Conservation (phyloP, 2,113 vertebrate species). For the Crotalus helleri region DNA sequence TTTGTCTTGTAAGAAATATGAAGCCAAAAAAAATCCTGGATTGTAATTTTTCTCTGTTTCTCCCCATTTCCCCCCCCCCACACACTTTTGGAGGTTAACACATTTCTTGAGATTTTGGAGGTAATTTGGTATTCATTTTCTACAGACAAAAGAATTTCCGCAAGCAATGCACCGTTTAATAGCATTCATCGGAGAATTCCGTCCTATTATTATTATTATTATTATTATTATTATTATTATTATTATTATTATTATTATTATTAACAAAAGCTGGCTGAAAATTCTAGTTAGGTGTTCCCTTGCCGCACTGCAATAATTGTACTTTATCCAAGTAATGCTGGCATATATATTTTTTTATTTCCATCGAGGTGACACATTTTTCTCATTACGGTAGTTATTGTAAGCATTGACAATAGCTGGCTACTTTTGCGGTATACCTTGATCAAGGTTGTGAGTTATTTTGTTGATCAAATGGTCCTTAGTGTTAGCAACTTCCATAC, state of each 20-base stretch:
- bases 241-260: slow-evolving; percentile 17
- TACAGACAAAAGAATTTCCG: slow-evolving; percentile 5
- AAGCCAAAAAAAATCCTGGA: slow-evolving; percentile 1
- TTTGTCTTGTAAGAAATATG: not conserved
- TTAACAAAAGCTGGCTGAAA: slow-evolving; percentile 38
- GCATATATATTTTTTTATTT: slow-evolving; percentile 7
- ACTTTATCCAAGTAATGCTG: slow-evolving; percentile 43
- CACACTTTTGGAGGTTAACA: not conserved
- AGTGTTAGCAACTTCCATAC: slow-evolving; percentile 38
- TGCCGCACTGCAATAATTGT: slow-evolving; percentile 41
- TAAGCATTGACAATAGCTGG: slow-evolving; percentile 34
- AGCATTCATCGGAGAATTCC: slow-evolving; percentile 31
- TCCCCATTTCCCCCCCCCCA: not conserved
- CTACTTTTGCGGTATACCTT: slow-evolving; percentile 29
- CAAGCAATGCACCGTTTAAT: slow-evolving; percentile 19
- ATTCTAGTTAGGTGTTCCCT: slow-evolving; percentile 37
- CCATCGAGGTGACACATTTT: slow-evolving; percentile 43
- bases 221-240: not conserved
- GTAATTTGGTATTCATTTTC: slow-evolving; percentile 46
- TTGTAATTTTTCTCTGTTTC: not conserved
- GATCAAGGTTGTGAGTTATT: slow-evolving; percentile 27
- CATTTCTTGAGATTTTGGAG: slow-evolving; percentile 38
- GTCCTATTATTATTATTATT: slow-evolving; percentile 16
- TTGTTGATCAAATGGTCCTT: slow-evolving; percentile 23
- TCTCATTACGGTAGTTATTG: slow-evolving; percentile 35